Evolutionary conservation across 2,888 invertebrate species (phyloP), one percentile per base, ranked within the genome.

Genomic region (Epinotia ramella): DNA sequence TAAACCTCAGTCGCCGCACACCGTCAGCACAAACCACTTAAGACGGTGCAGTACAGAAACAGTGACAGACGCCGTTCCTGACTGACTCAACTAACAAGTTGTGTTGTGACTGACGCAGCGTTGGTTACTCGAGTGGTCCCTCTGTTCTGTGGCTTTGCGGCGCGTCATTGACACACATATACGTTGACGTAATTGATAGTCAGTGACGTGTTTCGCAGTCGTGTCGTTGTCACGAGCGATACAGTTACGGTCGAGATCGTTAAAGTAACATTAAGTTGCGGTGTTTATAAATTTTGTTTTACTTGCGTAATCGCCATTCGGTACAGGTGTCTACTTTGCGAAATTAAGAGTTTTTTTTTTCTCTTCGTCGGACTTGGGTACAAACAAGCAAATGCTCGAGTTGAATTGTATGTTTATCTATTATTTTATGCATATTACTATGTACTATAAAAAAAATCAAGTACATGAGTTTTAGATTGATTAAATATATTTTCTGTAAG

Each of bases 201-300:
- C 46, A 46, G 69, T 69, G 69, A 69, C 69, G 69, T 69, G 62
- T 59, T 28, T 24, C 28, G 33, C 24, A 49, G 65, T 24, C 49
- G n/a, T 59, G 57, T 40, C 40, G 67, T 57, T 68, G 67, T 68
- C 68, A 63, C 71, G 57, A 65, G 46, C 65, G 72, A 66, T 57
- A 73, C 73, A 60, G 66, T 73, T 73, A 73, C 66, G 53, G n/a
- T 68, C 28, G 24, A 18, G 60, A 67, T 76, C 73, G 76, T 76
- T 72, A 76, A 76, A 73, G 56, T 44, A 40, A 56, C 59, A 59
- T 73, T 73, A 73, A 20, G 57, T 59, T 59, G 49, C 20, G 13
- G 33, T 46, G 73, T 65, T 73, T 73, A 63, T 40, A 20, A 13
- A 57, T n/a, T 56, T 64, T 24, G 20, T 24, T 24, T 63, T 40